Evolutionary conservation across 2,888 invertebrate genomes (phyloP), one percentile per base, ranked within the genome.

Genomic region (Cephus pygmeus): DNA sequence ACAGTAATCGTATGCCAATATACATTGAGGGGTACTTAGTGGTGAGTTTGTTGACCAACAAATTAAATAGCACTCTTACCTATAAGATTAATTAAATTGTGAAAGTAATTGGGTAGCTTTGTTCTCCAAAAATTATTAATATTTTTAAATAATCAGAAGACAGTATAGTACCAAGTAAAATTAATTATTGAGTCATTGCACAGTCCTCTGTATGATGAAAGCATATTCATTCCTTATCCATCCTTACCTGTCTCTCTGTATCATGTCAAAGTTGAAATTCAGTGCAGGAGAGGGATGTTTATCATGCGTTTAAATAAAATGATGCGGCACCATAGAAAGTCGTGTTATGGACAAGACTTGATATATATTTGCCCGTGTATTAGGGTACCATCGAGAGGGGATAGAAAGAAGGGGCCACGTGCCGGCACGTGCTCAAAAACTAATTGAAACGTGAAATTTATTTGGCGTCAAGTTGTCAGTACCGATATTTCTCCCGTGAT

Each of bases 381-480:
- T 81, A 75, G 78, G 77, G 76, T 79, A 79, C 79, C 79, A 76
- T 75, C 71, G 31, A 79, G 78, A 80, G 79, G 73, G 75, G 78
- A 75, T 74, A 69, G 56, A 76, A 81, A 76, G 83, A 82, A 79
- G 83, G 73, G 71, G 84, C 78, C 91, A 91, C 91, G 91, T 88
- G 91, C 76, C 91, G 87, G 80, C 91, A 83, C 91, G 91, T 91
- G 91, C 79, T 85, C 75, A 84, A 88, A 88, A 91, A 91, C 90
- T 91, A 91, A 91, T 91, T 91, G 91, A 90, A 90, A 91, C 88
- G 87, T 89, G 88, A 88, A 91, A 91, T 91, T 91, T 90, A 90
- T 88, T 90, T 89, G 89, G 85, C 85, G 83, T 85, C 82, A 81
- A 75, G 83, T 86, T 88, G 89, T 89, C 88, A 87, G 85, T 75